phyloP scores from a whole-genome alignment of 1,140 invertebrate species.

The Ostrea denselamellosa region DNA sequence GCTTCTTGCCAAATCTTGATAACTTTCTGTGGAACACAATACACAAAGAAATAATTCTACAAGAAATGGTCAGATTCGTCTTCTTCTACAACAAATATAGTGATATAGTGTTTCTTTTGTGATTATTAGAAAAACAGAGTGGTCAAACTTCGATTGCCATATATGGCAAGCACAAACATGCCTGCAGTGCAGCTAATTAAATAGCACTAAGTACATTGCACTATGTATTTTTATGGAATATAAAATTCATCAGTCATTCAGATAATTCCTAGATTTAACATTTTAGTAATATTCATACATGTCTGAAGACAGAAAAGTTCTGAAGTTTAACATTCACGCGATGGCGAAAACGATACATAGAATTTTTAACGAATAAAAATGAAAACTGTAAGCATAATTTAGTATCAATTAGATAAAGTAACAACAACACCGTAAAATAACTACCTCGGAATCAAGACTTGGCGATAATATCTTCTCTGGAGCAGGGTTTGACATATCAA shows the following conservation, averaged over 20 bases:
- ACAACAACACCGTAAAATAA: constrained; percentile 28
- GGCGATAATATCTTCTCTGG: constrained; percentile 49
- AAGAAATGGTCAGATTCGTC: not conserved
- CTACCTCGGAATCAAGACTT: constrained; percentile 57
- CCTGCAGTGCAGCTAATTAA: not conserved
- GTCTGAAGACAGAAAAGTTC: no score
- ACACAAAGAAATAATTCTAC: not conserved
- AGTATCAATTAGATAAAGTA: not conserved
- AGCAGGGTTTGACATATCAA: constrained; percentile 44
- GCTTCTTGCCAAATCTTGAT: not conserved
- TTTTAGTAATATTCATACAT: no score
- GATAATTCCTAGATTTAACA: no score
- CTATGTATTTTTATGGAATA: not conserved
- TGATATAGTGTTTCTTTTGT: not conserved
- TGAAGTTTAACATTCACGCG: no score
- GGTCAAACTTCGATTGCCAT: constrained; percentile 24
- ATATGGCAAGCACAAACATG: constrained; percentile 39
- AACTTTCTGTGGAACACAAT: not conserved
- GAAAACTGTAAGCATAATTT: not conserved
- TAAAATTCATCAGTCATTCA: no score
- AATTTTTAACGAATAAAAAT: no score
- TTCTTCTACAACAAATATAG: not conserved
- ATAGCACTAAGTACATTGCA: not conserved
- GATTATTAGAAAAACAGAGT: not conserved
- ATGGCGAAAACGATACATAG: no score